Percentiles rank a stretch among this genome's conserved stretches.
Conservation (phyloP, 2,888 invertebrate genomes). For the Nasonovia ribisnigri region DNA sequence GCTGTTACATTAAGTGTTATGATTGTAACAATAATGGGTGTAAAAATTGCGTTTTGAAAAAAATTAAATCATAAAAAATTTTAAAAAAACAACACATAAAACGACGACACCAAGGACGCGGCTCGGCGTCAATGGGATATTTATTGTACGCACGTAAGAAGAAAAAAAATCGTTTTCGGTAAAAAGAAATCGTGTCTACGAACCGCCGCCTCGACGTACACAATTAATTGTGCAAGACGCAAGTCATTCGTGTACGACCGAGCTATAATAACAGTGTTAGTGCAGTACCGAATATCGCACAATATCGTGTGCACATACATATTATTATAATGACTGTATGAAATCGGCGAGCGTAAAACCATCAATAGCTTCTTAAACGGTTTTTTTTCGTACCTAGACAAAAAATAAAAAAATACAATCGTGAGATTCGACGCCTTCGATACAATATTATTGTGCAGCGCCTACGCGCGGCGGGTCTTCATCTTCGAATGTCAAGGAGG, state of each 20-base stretch:
- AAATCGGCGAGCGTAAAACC: neutral
- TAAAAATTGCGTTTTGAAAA: neutral
- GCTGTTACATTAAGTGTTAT: neutral
- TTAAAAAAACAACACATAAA: neutral
- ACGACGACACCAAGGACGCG: neutral
- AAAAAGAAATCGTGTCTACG: neutral
- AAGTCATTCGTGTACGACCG: neutral
- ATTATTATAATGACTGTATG: neutral
- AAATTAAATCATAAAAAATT: neutral
- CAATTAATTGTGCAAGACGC: neutral
- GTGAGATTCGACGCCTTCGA: slow-evolving; percentile 11
- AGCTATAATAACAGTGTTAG: slow-evolving; percentile 15
- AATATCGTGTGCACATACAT: slow-evolving; percentile 12
- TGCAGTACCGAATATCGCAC: neutral
- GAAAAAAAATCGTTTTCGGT: neutral
- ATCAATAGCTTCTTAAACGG: slow-evolving; percentile 10
- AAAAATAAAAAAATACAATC: slow-evolving; percentile 23
- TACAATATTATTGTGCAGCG: neutral
- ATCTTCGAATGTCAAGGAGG: slow-evolving; percentile 25
- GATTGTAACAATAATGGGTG: neutral
- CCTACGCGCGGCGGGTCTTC: neutral
- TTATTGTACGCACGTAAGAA: neutral
- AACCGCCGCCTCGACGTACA: neutral
- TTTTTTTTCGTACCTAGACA: neutral
- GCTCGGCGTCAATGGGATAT: neutral